Evolutionary conservation across 2,888 invertebrate species (phyloP).

Genomic region (Anoplius nigerrimus): DNA sequence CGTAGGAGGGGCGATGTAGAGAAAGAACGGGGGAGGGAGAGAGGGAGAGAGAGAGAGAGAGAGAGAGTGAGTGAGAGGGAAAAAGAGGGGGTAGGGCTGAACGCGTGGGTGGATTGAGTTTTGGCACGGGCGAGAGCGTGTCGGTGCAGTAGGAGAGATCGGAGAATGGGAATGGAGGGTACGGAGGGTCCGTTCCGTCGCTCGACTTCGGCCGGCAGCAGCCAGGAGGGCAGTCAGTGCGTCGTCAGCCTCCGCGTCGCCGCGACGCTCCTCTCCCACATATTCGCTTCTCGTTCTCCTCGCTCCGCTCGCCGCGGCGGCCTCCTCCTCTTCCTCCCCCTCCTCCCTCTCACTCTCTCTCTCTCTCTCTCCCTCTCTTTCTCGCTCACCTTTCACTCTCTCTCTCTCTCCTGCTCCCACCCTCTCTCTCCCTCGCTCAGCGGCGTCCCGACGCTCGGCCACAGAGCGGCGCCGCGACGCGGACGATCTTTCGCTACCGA

Average conservation of each 20-base stretch:
- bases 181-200: conserved; percentile 18
- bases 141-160: conserved; percentile 48
- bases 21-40: neutral
- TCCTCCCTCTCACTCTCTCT: conserved; percentile 17
- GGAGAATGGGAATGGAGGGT: conserved; percentile 20
- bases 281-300: neutral
- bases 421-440: neutral
- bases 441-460: too few species aligned
- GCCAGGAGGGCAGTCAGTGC: conserved; percentile 67
- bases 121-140: conserved; percentile 47
- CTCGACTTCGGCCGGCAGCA: conserved; percentile 49
- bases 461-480: too few species aligned
- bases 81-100: conserved; percentile 24
- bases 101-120: conserved; percentile 44
- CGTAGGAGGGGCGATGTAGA: neutral
- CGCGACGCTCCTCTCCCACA: conserved; percentile 56
- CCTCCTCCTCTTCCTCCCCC: conserved; percentile 15
- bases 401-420: neutral
- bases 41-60: conserved; percentile 12
- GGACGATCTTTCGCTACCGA: neutral
- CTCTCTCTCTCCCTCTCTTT: conserved; percentile 17
- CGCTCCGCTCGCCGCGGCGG: neutral
- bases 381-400: conserved; percentile 15
- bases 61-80: conserved; percentile 1
- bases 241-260: conserved; percentile 72